A percentile compares a stretch with the other conserved stretches of the same genome.
Conservation (phyloP, 1,140 invertebrate genomes). For the Drosophila yakuba region DNA sequence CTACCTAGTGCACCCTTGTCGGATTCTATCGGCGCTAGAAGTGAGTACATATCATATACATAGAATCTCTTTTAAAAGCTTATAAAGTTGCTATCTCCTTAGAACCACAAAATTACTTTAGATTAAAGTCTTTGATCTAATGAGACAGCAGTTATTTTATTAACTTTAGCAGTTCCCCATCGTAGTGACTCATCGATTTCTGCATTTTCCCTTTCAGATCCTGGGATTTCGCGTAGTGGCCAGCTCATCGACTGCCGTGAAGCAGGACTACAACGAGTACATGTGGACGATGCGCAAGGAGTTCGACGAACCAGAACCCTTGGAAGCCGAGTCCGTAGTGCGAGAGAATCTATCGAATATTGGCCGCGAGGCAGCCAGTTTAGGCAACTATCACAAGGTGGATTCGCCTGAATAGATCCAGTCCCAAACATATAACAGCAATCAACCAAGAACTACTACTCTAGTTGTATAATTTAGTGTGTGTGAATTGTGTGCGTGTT, state of each 20-base stretch:
- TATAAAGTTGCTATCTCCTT: too few relatives aligned
- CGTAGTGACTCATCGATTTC: constrained; percentile 9
- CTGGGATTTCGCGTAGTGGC: constrained; percentile 94
- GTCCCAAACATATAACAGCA: constrained; percentile 18
- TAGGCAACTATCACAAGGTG: constrained; percentile 84
- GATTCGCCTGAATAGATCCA: constrained; percentile 77
- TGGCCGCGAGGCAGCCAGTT: constrained; percentile 85
- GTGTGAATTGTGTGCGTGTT: constrained; percentile 28
- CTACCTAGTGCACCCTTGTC: constrained; percentile 93
- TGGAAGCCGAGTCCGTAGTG: constrained; percentile 87
- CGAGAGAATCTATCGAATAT: constrained; percentile 87
- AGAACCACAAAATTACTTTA: background rate
- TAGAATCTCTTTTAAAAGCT: too few relatives aligned
- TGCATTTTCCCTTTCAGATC: constrained; percentile 85
- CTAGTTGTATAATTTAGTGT: constrained; percentile 54
- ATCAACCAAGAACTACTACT: constrained; percentile 29
- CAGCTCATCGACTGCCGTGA: constrained; percentile 92
- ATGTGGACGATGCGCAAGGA: constrained; percentile 97
- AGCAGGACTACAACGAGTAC: constrained; percentile 94
- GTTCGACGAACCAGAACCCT: constrained; percentile 91
- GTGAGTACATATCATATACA: constrained; percentile 68
- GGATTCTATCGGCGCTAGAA: constrained; percentile 93
- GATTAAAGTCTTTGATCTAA: background rate
- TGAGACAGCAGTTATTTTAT: background rate
- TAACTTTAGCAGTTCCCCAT: background rate